A percentile compares a stretch with the other conserved stretches of the same genome.
These are phyloP conservation scores for Bucorvus abyssinicus DNA, from an alignment of 2,797 vertebrate genomes.

Conservation along the genomic window DNA sequence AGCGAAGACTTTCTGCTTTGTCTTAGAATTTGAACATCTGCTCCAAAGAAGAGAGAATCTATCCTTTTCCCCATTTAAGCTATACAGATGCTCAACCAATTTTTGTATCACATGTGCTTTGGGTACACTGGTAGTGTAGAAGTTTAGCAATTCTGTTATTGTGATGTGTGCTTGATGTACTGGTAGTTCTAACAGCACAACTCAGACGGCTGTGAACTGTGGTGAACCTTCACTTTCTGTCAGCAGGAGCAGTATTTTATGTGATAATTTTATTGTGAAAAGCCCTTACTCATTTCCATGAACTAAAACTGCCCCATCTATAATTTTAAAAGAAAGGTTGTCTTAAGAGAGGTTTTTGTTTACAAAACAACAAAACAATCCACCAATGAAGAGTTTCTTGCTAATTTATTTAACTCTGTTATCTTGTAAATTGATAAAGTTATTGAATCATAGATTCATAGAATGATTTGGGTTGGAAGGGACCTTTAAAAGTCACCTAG, in stretches of 20 bases:
- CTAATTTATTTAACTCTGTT: background rate
- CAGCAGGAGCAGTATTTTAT: background rate
- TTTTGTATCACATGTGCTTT: background rate
- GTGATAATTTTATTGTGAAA: background rate
- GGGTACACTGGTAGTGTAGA: background rate
- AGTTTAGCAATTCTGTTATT: background rate
- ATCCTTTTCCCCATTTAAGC: background rate
- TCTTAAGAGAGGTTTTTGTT: background rate
- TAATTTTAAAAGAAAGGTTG: background rate
- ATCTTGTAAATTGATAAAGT: background rate
- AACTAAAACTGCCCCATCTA: background rate
- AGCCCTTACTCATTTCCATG: background rate
- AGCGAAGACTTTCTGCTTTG: background rate
- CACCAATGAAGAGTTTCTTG: background rate
- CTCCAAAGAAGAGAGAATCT: background rate
- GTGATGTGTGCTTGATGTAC: background rate
- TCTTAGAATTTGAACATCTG: background rate
- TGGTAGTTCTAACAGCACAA: background rate
- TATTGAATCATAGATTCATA: background rate
- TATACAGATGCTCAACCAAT: background rate
- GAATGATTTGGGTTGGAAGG: background rate
- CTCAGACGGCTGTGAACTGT: background rate
- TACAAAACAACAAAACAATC: background rate
- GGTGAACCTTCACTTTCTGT: background rate
- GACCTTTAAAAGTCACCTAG: background rate